Conservation (phyloP, 2,113 vertebrate species). For the Pterocles gutturalis region DNA sequence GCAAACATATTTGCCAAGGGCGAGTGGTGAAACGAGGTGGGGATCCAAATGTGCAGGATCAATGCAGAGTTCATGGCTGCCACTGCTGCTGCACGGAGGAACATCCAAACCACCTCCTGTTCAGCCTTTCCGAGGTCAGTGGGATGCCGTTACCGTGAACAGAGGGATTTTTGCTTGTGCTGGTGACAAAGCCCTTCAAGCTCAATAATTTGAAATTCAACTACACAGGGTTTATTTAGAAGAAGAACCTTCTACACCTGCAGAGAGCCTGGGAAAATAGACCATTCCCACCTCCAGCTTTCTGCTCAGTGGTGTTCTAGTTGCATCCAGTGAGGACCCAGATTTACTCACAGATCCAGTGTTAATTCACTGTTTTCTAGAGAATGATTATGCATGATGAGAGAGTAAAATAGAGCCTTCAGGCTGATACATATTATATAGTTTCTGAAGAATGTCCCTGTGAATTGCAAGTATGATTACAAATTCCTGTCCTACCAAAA, state of each 20-base stretch:
- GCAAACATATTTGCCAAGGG: neutral
- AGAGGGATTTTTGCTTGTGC: neutral
- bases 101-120: fast-evolving
- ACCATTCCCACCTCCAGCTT: neutral
- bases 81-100: neutral
- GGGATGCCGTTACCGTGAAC: neutral
- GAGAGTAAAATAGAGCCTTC: neutral
- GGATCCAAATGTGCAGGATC: fast-evolving
- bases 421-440: neutral
- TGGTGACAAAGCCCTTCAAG: neutral
- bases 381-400: neutral
- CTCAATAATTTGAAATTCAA: neutral
- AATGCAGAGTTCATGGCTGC: neutral
- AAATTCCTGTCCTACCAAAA: neutral
- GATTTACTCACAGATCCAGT: neutral
- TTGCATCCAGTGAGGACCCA: neutral
- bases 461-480: neutral
- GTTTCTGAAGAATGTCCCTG: neutral
- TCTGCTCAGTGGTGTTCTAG: neutral
- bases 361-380: neutral
- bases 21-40: neutral
- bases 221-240: neutral
- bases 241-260: neutral
- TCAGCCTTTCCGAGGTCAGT: fast-evolving
- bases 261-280: neutral